Percentiles rank a stretch among this genome's conserved stretches.
phyloP scores from a whole-genome alignment of 2,888 invertebrate species.

The Brachyptera putata region DNA sequence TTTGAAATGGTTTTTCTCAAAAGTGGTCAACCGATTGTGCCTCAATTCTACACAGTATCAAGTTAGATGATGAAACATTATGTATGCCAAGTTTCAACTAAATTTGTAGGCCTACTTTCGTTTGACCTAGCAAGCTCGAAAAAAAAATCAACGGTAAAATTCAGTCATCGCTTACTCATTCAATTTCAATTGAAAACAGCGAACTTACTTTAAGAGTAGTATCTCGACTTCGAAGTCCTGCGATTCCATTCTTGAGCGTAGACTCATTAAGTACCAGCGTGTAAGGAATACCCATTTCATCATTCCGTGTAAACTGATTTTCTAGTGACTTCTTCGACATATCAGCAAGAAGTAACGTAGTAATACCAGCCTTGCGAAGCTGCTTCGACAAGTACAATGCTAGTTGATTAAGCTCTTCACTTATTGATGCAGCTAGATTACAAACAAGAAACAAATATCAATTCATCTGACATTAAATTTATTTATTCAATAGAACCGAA shows the following conservation, averaged over 20 bases:
- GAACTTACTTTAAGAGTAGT: slow-evolving; percentile 56
- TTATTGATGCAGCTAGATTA: slow-evolving; percentile 38
- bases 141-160: not conserved
- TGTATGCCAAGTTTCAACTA: not conserved
- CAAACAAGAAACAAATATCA: slow-evolving; percentile 2
- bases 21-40: not conserved
- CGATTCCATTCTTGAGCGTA: slow-evolving; percentile 66
- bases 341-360: slow-evolving; percentile 43
- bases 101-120: not conserved
- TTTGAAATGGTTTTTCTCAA: too few relatives aligned
- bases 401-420: slow-evolving; percentile 51
- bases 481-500: too few relatives aligned
- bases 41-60: not conserved
- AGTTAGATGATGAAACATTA: not conserved
- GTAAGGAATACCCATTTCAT: slow-evolving; percentile 67
- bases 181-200: not conserved
- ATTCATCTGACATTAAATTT: not conserved
- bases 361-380: slow-evolving; percentile 47
- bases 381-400: slow-evolving; percentile 53
- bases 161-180: not conserved
- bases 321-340: slow-evolving; percentile 40
- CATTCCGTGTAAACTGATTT: slow-evolving; percentile 46
- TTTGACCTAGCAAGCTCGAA: not conserved
- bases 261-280: slow-evolving; percentile 63
- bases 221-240: slow-evolving; percentile 51